Base-by-base conservation (phyloP, 1,140 invertebrate species). In the Potamilus streckersoni region DNA sequence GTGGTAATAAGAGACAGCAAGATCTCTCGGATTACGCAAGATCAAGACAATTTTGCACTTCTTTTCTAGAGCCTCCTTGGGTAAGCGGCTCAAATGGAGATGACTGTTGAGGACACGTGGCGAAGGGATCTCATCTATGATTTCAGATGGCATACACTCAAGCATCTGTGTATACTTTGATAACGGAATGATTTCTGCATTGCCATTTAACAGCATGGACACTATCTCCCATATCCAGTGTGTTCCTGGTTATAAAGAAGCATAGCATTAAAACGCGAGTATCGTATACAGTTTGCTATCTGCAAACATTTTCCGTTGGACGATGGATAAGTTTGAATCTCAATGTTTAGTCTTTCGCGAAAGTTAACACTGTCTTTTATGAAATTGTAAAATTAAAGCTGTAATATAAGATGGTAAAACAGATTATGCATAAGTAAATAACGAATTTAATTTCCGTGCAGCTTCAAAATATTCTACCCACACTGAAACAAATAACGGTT, bases 41-140 rank as follows among this genome's bases (percentile, higher is more conserved):
- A 81, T 38, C 66, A 74, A 73, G 20, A 84, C 60, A 38, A 81
- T 64, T 38, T 80, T 80, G 11, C 17, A 60, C 55, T 79, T 76
- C 67, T 78, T 80, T 27, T 78, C 67, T 6, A 73, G 23, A 17
- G 76, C 23, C 0, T 80, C 57, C 8, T 59, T 57, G 1, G 76
- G 76, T 15, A 82, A 55, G 58, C 38, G 23, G 17, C 60, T 5
- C 27, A 65, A 68, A 11, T 57, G 66, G 0, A 82, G 60, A 63
- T 84, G 82, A 15, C 66, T 82, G 64, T 82, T 80, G 5, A 84
- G 68, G 4, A 81, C 69, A 17, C 82, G 68, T 38, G 82, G 79
- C 11, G 70, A 74, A 0, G 78, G 71, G 8, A 69, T 14, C 4
- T 69, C 27, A 11, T 75, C 75, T 8, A 82, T 17, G 1, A 71